Evolutionary conservation across 1,140 invertebrate species (phyloP).

Genomic region (Leptinotarsa defecta): DNA sequence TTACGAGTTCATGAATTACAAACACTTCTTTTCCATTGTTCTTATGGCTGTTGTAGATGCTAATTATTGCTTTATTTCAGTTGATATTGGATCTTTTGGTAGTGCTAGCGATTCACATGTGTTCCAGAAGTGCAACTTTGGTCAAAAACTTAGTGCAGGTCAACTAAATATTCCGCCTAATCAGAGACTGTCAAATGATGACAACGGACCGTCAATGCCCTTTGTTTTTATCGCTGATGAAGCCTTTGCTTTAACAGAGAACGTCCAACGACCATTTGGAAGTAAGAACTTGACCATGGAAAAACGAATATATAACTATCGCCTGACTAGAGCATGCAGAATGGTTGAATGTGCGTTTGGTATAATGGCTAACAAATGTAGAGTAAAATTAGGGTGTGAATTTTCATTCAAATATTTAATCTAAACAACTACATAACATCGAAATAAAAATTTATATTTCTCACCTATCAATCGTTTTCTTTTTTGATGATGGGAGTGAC

Average conservation of each 20-base stretch:
- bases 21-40: slow-evolving; percentile 50
- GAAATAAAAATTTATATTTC: background rate
- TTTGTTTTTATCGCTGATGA: background rate
- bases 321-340: slow-evolving; percentile 50
- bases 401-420: too few species aligned
- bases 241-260: background rate
- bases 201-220: background rate
- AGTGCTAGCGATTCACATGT: slow-evolving; percentile 50
- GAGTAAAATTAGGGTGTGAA: too few species aligned
- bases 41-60: slow-evolving; percentile 57
- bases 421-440: too few species aligned
- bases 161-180: slow-evolving; percentile 44
- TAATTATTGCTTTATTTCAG: slow-evolving; percentile 55
- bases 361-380: slow-evolving; percentile 47
- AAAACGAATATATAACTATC: slow-evolving; percentile 57
- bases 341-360: slow-evolving; percentile 56
- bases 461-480: background rate
- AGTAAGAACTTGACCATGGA: background rate
- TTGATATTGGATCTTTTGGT: slow-evolving; percentile 55
- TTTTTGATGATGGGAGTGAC: background rate
- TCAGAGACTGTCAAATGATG: slow-evolving; percentile 28
- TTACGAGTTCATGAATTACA: slow-evolving; percentile 57
- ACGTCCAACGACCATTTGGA: background rate
- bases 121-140: slow-evolving; percentile 47
- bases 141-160: slow-evolving; percentile 28